Evolutionary conservation across 2,113 vertebrate species (phyloP).

Genomic region (Aphelocoma coerulescens): DNA sequence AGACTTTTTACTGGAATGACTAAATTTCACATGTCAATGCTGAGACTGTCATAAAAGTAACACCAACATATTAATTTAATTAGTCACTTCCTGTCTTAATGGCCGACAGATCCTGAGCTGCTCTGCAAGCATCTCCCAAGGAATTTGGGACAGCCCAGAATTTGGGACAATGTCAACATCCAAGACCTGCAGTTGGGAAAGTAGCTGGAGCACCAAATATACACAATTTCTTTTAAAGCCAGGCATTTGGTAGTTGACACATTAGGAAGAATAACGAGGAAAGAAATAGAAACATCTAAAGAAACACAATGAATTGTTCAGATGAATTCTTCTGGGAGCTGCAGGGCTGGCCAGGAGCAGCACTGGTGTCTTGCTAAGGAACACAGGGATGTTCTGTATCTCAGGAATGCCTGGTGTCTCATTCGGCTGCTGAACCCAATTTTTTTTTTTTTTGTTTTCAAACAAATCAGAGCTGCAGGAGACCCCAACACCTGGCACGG

Average conservation of each 20-base stretch:
- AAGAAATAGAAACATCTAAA: not conserved
- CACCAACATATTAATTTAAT: not conserved
- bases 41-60: not conserved
- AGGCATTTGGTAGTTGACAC: not conserved
- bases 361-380: not conserved
- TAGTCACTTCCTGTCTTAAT: not conserved
- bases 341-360: not conserved
- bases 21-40: not conserved
- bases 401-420: not conserved
- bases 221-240: not conserved
- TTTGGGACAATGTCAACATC: not conserved
- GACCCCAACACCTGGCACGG: accelerated
- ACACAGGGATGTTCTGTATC: not conserved
- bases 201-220: not conserved
- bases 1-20: not conserved
- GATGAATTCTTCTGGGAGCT: not conserved
- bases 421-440: not conserved
- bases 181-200: not conserved
- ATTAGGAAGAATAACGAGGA: not conserved
- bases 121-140: not conserved
- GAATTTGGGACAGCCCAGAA: not conserved
- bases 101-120: not conserved
- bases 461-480: not conserved
- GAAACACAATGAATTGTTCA: not conserved
- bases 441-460: not conserved